A percentile compares a stretch with the other conserved stretches of the same genome.
phyloP scores from a whole-genome alignment of 1,140 invertebrate species.

The Drosophila tropicalis region DNA sequence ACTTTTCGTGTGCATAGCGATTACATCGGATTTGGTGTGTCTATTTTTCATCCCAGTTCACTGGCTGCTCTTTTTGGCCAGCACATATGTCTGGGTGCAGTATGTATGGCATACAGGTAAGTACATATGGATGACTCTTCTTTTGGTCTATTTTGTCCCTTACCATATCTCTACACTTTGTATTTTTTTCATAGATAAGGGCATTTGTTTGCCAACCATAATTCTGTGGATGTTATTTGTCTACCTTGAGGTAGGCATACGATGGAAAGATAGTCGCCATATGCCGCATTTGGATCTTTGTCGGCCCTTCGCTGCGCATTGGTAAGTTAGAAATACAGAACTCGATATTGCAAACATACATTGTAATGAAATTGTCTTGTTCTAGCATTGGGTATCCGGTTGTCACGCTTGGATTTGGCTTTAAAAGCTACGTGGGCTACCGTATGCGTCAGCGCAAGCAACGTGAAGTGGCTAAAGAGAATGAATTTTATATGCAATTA shows the following conservation, averaged over 20 bases:
- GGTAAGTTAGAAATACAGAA: conserved; percentile 85
- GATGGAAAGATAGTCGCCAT: conserved; percentile 93
- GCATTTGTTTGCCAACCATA: conserved; percentile 96
- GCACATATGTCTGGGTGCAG: conserved; percentile 99
- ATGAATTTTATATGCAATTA: conserved; percentile 97
- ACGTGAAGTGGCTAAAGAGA: conserved; percentile 96
- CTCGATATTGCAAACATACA: background rate
- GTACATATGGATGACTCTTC: conserved; percentile 2
- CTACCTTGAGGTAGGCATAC: conserved; percentile 96
- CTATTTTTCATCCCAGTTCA: conserved; percentile 99
- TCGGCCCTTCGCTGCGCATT: conserved; percentile 99
- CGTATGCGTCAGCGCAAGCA: conserved; percentile 95
- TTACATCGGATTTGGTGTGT: conserved; percentile 99
- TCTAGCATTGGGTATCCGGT: conserved; percentile 98
- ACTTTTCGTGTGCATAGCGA: conserved; percentile 98
- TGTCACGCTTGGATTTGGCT: conserved; percentile 97
- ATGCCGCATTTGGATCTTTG: conserved; percentile 97
- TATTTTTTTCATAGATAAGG: conserved; percentile 87
- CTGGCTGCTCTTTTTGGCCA: conserved; percentile 98
- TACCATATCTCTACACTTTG: background rate
- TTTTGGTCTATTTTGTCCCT: conserved; percentile 30
- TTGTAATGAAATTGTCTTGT: conserved; percentile 55
- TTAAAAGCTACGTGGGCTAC: conserved; percentile 97
- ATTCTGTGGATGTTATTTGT: conserved; percentile 97
- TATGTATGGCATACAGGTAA: conserved; percentile 99